Evolutionary conservation across 1,140 invertebrate species (phyloP), one percentile per base, ranked within the genome.

Genomic region (Sipha flava): DNA sequence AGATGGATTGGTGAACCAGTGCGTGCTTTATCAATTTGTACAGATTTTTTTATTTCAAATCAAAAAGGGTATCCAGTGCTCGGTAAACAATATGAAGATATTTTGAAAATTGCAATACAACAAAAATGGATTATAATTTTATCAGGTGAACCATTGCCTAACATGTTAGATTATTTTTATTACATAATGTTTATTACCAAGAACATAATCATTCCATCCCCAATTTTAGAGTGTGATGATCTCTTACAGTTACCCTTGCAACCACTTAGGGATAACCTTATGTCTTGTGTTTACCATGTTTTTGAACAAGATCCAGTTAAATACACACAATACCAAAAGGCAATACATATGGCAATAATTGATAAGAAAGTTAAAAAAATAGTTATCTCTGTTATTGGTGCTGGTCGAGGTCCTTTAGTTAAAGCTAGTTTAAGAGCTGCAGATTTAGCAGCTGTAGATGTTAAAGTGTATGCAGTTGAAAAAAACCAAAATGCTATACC

Each of bases 221-320:
- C 52, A 23, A n/a, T 77, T 37, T 29, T 77, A 82, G 96, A 95
- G 0, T 98, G 94, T 87, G 96, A 98, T 87, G 95, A 98, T 87
- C 93, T 91, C 83, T 86, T 98, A 5, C 96, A 98, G 85, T 91
- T 90, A 82, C 94, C 93, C 1, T 85, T 97, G 14, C 94, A 99
- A 87, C 98, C 98, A 10, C 86, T 99, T 2, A 93, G 93, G 86
- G 96, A 99, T 84, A 98, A 99, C 87, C 88, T 99, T n/a, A 95
- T 98, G 85, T 95, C 94, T 16, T 91, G 93, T 82, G 97, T 97
- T 1, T 99, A 99, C 85, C 96, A 98, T 88, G 91, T 98, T 10
- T 99, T 99, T 89, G 98, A 99, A 87, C 95, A 95, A 84, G 98
- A 99, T 90, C 95, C 95, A 12, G 88, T 97, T 0, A 99, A 99